phyloP scores from a whole-genome alignment of 1,140 invertebrate species.

The Lepidostoma basale region DNA sequence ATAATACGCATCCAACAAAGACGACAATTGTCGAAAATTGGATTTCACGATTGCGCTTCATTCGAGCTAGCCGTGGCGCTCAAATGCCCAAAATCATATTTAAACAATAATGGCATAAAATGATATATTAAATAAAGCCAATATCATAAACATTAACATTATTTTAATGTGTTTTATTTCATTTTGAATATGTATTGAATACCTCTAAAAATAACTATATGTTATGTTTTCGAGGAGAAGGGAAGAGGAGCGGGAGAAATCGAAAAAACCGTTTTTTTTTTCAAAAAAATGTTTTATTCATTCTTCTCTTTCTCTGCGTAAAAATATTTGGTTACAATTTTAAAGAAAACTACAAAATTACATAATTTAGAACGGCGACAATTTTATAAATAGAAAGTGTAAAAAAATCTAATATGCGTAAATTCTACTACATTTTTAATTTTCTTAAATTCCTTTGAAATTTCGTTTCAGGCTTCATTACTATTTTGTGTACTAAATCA shows the following conservation, averaged over 20 bases:
- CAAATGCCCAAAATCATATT: too few relatives aligned
- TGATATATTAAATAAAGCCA: too few relatives aligned
- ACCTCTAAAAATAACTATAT: not conserved
- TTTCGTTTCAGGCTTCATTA: not conserved
- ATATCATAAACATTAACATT: too few relatives aligned
- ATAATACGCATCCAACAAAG: too few relatives aligned
- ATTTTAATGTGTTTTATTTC: too few relatives aligned
- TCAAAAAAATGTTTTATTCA: constrained; percentile 37
- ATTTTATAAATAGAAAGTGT: not conserved
- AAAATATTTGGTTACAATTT: constrained; percentile 41
- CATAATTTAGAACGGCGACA: not conserved
- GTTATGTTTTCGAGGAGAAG: not conserved
- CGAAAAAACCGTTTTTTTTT: not conserved
- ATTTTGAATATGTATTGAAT: too few relatives aligned
- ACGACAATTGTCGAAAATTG: too few relatives aligned
- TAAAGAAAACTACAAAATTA: constrained; percentile 17
- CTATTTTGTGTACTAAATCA: not conserved
- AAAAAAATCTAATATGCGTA: not conserved
- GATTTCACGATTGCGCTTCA: too few relatives aligned
- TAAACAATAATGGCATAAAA: too few relatives aligned
- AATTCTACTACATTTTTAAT: too few relatives aligned
- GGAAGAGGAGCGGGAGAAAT: not conserved
- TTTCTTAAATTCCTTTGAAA: not conserved
- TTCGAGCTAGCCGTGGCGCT: too few relatives aligned
- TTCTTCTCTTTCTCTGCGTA: constrained; percentile 23